Percentiles rank a stretch among this genome's conserved stretches.
These are phyloP conservation scores for Bucco capensis DNA, from an alignment of 2,113 vertebrate genomes.

Conservation along the genomic window DNA sequence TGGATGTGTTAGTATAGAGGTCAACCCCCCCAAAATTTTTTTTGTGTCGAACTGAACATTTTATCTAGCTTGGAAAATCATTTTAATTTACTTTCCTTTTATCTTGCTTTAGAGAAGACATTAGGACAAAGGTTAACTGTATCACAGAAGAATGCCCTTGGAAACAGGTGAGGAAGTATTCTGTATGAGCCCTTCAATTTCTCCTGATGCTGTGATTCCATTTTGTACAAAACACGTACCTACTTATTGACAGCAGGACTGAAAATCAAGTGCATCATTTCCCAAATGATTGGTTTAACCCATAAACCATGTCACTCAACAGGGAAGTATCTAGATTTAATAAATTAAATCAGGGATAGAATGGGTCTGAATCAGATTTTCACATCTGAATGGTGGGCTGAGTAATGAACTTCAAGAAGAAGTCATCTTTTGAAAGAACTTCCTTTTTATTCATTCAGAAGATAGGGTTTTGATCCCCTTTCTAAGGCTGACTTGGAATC, in stretches of 20 bases:
- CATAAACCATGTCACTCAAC: not conserved
- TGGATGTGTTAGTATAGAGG: not conserved
- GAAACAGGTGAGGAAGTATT: not conserved
- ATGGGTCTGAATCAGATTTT: not conserved
- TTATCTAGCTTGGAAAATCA: not conserved
- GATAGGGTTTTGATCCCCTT: not conserved
- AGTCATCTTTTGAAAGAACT: not conserved
- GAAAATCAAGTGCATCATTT: not conserved
- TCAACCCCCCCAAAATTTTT: too few relatives aligned
- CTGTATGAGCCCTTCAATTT: not conserved
- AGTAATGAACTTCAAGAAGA: not conserved
- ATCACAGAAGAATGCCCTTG: not conserved
- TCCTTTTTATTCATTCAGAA: not conserved
- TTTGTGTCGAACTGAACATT: not conserved
- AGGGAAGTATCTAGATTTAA: not conserved
- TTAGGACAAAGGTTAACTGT: not conserved
- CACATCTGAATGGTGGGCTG: not conserved
- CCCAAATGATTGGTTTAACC: not conserved
- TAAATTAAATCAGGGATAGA: not conserved
- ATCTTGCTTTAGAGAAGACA: not conserved
- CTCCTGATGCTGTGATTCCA: not conserved
- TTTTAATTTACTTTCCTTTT: not conserved
- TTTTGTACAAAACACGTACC: not conserved
- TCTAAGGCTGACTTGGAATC: not conserved
- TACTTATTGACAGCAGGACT: not conserved